A percentile compares a stretch with the other conserved stretches of the same genome.
Conservation (phyloP, 2,797 vertebrate genomes). For the Gymnoscopelus microlampas region DNA sequence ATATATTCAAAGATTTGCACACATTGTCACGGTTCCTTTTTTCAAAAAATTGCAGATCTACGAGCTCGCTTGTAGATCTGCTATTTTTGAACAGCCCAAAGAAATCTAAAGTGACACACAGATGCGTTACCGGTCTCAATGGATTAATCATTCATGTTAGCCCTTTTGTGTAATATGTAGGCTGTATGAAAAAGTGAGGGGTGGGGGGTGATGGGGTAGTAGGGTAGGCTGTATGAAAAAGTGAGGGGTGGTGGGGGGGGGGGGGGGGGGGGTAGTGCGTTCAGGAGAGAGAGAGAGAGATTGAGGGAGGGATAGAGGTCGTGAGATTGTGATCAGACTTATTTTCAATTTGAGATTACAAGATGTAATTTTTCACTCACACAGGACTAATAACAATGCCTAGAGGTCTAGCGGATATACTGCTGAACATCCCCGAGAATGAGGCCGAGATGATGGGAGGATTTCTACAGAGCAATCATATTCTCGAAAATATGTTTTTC, state of each 20-base stretch:
- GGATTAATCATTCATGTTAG: background rate
- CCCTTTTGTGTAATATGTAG: too few species aligned
- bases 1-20: too few species aligned
- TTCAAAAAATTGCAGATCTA: too few species aligned
- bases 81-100: too few species aligned
- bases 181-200: background rate
- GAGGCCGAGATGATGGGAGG: conserved; percentile 25
- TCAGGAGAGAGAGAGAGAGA: background rate
- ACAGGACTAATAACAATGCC: conserved; percentile 42
- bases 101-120: too few species aligned
- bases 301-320: background rate
- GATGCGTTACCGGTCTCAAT: too few species aligned
- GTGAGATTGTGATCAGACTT: conserved; percentile 33
- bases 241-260: background rate
- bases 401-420: conserved; percentile 58
- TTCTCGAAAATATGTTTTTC: conserved; percentile 42
- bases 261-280: background rate
- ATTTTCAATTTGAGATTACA: conserved; percentile 44
- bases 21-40: too few species aligned
- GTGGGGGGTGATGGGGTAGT: too few species aligned
- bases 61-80: too few species aligned
- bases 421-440: conserved; percentile 44
- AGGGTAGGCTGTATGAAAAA: background rate
- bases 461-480: conserved; percentile 35
- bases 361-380: conserved; percentile 36